Percentiles rank a stretch among this genome's conserved stretches.
Evolutionary conservation across 2,797 vertebrate species (phyloP).

Genomic region (Chrysocyon brachyurus): DNA sequence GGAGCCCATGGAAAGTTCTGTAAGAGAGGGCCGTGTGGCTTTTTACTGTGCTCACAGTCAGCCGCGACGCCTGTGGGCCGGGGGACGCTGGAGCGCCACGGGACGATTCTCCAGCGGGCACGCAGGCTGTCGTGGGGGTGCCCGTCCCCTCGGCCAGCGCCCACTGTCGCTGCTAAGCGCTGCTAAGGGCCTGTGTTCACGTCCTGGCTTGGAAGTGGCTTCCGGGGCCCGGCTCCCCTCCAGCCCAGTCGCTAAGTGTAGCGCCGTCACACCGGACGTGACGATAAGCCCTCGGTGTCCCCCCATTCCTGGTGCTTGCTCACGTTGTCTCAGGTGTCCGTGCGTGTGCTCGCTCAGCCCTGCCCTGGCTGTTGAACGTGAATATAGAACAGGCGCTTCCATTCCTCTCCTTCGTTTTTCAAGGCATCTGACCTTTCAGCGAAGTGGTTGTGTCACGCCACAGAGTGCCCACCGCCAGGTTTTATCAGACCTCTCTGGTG

Average conservation of each 20-base stretch:
- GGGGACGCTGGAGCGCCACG: no score
- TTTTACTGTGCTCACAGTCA: background rate
- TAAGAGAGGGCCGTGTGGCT: background rate
- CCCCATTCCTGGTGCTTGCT: background rate
- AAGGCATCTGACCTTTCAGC: background rate
- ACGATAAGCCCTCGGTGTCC: rapidly evolving
- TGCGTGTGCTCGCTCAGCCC: background rate
- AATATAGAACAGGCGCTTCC: background rate
- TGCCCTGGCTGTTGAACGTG: background rate
- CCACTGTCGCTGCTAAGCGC: no score
- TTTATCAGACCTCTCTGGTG: background rate
- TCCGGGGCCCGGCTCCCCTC: rapidly evolving
- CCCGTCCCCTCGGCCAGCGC: rapidly evolving
- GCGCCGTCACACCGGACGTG: no score
- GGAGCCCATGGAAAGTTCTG: background rate
- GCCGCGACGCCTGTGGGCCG: background rate
- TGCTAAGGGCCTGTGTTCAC: background rate
- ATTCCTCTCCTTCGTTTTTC: rapidly evolving
- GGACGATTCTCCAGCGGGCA: no score
- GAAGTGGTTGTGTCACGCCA: background rate
- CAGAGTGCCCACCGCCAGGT: background rate
- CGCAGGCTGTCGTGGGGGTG: rapidly evolving
- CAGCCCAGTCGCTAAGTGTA: rapidly evolving
- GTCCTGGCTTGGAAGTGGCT: background rate
- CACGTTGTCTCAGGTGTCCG: background rate